Percentiles rank a stretch among this genome's conserved stretches.
Conservation (phyloP, 2,888 invertebrate species). For the Tribolium freemani region DNA sequence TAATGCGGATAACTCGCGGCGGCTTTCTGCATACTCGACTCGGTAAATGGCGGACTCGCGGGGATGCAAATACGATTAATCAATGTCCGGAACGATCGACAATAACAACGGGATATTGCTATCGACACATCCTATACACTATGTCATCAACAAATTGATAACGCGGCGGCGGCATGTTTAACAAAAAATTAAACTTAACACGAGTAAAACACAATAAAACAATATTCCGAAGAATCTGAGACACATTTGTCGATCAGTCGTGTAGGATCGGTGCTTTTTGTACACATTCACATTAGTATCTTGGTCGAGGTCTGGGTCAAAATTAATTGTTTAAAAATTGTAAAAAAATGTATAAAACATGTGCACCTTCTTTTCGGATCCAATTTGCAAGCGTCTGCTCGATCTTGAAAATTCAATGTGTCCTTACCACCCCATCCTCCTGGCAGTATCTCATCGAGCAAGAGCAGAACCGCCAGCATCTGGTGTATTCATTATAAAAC, state of each 20-base stretch:
- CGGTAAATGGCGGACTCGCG: constrained; percentile 48
- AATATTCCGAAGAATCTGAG: too few relatives aligned
- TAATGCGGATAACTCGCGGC: constrained; percentile 59
- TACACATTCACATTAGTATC: too few relatives aligned
- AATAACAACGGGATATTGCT: constrained; percentile 13
- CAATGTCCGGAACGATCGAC: constrained; percentile 35
- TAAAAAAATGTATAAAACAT: too few relatives aligned
- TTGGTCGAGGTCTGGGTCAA: too few relatives aligned
- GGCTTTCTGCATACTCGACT: constrained; percentile 51
- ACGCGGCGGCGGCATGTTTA: too few relatives aligned
- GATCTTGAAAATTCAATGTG: background rate
- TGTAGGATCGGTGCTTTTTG: too few relatives aligned
- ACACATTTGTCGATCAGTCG: too few relatives aligned
- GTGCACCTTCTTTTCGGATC: background rate
- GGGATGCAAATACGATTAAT: constrained; percentile 54
- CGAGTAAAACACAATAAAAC: too few relatives aligned
- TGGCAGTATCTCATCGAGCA: constrained; percentile 32
- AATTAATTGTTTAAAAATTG: too few relatives aligned
- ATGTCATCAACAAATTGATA: background rate
- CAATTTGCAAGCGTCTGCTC: background rate
- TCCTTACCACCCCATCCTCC: constrained; percentile 40
- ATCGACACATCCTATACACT: background rate
- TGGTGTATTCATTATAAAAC: constrained; percentile 65
- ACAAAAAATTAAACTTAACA: too few relatives aligned
- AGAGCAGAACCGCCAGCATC: constrained; percentile 51